A percentile compares a stretch with the other conserved stretches of the same genome.
These are phyloP conservation scores for Cheilosia impressa DNA, from an alignment of 2,888 invertebrate genomes.

Conservation along the genomic window DNA sequence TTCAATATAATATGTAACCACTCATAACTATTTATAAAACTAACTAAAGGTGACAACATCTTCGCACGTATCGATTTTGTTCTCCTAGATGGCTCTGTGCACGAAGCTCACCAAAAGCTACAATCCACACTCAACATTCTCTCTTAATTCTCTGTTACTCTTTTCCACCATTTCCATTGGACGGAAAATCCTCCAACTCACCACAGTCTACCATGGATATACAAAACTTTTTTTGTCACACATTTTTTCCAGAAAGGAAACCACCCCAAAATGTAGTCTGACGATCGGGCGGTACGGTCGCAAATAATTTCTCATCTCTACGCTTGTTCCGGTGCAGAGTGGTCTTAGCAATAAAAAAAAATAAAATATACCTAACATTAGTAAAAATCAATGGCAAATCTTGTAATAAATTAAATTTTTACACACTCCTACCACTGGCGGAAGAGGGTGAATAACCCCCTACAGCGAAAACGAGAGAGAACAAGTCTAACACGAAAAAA, in stretches of 20 bases:
- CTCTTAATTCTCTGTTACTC: conserved; percentile 27
- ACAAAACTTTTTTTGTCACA: conserved; percentile 67
- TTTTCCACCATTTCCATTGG: not conserved
- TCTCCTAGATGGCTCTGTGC: conserved; percentile 40
- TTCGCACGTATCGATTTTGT: conserved; percentile 1
- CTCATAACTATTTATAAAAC: too few relatives aligned
- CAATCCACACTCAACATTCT: conserved; percentile 28
- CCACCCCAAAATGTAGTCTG: conserved; percentile 83
- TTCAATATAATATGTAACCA: too few relatives aligned
- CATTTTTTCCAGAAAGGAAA: conserved; percentile 77
- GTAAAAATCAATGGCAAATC: not conserved
- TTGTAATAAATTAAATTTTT: not conserved
- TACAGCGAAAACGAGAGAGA: conserved; percentile 22
- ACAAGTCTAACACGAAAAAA: conserved; percentile 32
- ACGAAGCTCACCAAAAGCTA: conserved; percentile 40
- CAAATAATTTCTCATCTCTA: conserved; percentile 56
- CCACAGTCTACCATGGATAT: conserved; percentile 72
- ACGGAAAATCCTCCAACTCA: conserved; percentile 17
- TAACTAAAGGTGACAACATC: not conserved
- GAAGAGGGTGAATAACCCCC: conserved; percentile 3
- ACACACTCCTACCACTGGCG: conserved; percentile 15
- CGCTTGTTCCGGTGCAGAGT: conserved; percentile 36
- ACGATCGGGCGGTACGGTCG: conserved; percentile 83
- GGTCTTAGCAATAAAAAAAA: conserved; percentile 8
- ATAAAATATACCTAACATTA: too few relatives aligned